Percentiles rank a stretch among this genome's conserved stretches.
Conservation (phyloP, 2,113 vertebrate species). For the Toxotes chatareus region DNA sequence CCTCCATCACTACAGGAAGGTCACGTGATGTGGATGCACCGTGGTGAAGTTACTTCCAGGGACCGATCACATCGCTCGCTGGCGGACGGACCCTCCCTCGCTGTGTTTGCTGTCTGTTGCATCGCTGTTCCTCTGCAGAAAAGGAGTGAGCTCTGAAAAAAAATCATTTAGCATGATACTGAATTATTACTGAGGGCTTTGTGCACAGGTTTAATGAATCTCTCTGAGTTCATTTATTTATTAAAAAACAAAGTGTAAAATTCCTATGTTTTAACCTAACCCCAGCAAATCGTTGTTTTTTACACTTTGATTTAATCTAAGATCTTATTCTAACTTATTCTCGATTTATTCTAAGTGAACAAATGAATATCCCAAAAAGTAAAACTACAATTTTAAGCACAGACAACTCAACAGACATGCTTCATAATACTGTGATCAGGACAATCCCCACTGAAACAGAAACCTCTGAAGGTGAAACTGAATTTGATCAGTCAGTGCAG, state of each 20-base stretch:
- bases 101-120: not conserved
- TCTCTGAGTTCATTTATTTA: no score
- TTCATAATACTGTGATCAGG: no score
- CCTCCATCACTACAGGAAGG: not conserved
- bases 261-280: no score
- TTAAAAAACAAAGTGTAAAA: no score
- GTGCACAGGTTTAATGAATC: no score
- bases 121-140: slow-evolving; percentile 46
- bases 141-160: slow-evolving; percentile 66
- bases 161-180: not conserved
- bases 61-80: slow-evolving; percentile 58
- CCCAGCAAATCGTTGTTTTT: no score
- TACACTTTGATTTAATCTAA: no score
- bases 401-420: no score
- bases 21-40: not conserved
- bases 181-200: not conserved
- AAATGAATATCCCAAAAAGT: no score
- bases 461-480: not conserved
- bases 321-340: no score
- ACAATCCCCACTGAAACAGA: not conserved
- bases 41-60: not conserved
- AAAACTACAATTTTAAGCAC: no score
- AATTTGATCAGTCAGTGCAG: not conserved
- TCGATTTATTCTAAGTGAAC: no score
- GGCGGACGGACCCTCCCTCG: slow-evolving; percentile 52